Evolutionary conservation across 2,797 vertebrate genomes (phyloP).

Genomic region (Lutjanus campechanus): DNA sequence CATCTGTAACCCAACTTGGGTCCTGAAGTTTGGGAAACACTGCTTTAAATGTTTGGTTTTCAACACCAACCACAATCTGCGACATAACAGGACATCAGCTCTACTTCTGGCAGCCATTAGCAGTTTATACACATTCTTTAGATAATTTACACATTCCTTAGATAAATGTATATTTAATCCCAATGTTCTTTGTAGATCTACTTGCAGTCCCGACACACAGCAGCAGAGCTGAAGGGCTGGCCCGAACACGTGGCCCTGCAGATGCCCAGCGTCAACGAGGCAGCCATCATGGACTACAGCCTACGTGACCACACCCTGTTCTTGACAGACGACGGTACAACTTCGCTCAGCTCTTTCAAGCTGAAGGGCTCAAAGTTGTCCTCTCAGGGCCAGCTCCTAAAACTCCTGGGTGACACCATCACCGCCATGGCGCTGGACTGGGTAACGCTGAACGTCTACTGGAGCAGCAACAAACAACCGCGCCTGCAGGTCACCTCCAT

Average conservation of each 20-base stretch:
- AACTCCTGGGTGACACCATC: slow-evolving; percentile 77
- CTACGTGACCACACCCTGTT: slow-evolving; percentile 84
- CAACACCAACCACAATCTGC: background rate
- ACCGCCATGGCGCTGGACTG: slow-evolving; percentile 91
- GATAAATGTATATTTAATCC: background rate
- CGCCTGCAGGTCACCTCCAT: slow-evolving; percentile 85
- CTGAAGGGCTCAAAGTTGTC: slow-evolving; percentile 74
- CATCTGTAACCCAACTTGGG: too few species aligned
- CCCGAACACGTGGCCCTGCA: slow-evolving; percentile 84
- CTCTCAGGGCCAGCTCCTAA: slow-evolving; percentile 78
- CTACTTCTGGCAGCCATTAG: background rate
- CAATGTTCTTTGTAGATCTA: slow-evolving; percentile 82
- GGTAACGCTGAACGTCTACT: slow-evolving; percentile 91
- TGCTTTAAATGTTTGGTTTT: background rate
- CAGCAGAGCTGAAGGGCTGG: slow-evolving; percentile 71
- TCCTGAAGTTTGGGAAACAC: too few species aligned
- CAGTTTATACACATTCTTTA: background rate
- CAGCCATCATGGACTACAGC: slow-evolving; percentile 87
- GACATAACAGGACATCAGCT: too few species aligned
- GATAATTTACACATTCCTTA: background rate
- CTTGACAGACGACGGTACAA: slow-evolving; percentile 80
- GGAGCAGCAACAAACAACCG: slow-evolving; percentile 86
- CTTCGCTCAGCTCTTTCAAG: slow-evolving; percentile 83
- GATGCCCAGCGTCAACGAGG: slow-evolving; percentile 79
- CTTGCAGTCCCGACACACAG: slow-evolving; percentile 83